Evolutionary conservation across 2,797 vertebrate species (phyloP), one percentile per base, ranked within the genome.

Genomic region (Peromyscus aztecus): DNA sequence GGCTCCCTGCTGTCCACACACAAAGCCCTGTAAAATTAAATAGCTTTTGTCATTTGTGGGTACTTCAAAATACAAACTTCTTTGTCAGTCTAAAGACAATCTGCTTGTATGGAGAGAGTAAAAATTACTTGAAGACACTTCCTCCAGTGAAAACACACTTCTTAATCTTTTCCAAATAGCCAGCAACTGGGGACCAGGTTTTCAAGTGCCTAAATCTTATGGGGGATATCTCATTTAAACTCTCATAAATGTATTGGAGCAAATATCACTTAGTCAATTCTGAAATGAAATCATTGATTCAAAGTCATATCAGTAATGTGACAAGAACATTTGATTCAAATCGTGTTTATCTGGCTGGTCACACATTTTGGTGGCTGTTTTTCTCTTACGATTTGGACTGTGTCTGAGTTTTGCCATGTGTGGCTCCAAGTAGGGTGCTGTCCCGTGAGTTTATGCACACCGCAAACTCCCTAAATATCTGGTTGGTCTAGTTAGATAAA

Each of bases 261-360:
- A 92, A 78, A 91, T 61, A 59, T 57, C 61, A 91, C 55, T 87
- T 92, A 65, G 13, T 88, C 83, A 43, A 91, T 90, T 91, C 46
- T 95, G 61, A 90, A 93, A 94, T 43, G 12, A 88, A 95, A 46
- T 27, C 67, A 67, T 61, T 90, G 11, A 77, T 91, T 91, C 40
- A 94, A 94, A 94, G 65, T 29, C 24, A 14, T 34, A 23, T 52
- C 8, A 88, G n/a, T 69, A 59, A 75, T 52, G 4, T 78, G 43
- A 84, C 61, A 78, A 40, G 2, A 81, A 80, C 7, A 55, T 73
- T 92, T 40, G 80, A 43, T 77, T 91, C 24, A 92, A 89, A 77
- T 31, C 24, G 31, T 65, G 31, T 43, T 88, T 46, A 40, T 40
- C 67, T 93, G 40, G 1, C 19, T 27, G 2, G 37, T 29, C 49